Evolutionary conservation across 2,888 invertebrate species (phyloP), one percentile per base, ranked within the genome.

Genomic region (Bimastos eiseni): DNA sequence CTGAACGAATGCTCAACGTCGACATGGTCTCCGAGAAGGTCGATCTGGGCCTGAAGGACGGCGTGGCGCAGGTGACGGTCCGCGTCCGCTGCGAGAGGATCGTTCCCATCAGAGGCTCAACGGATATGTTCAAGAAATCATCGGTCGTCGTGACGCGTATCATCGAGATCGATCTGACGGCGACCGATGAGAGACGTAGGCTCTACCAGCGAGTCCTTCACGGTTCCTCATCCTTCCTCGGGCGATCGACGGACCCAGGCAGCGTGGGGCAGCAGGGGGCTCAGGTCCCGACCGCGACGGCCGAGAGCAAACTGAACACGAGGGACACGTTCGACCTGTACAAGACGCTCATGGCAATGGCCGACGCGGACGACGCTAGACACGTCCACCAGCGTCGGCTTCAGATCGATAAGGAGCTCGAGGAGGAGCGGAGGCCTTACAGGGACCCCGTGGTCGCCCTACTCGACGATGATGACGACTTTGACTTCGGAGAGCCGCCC

Each of bases 91-190:
- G 94, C 33, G 95, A 95, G 91, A 92, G 94, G 34, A 93, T 94
- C 83, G 93, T 94, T 8, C 95, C 95, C 11, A 93, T 94, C 34
- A 93, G 94, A 90, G 93, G 93, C 17, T 94, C 94, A 89, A 94
- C 94, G 90, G 94, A 95, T 92, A 93, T 95, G 89, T 95, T 94
- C 94, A 93, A 94, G 89, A 95, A 95, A 92, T 94, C 93, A 36
- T 94, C 94, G 44, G 95, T 95, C 38, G 94, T 94, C 86, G 95
- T 95, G 19, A 94, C 94, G 17, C 91, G 95, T 11, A 93, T 94
- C 34, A 94, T 95, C 88, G 94, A 95, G 92, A 94, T 95, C n/a
- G 94, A 95, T 92, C 92, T 95, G 84, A 92, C 93, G 83, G 95
- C 94, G 36, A 95, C 94, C 21, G 94, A 93, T 49, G 94, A 94